Percentiles rank a stretch among this genome's conserved stretches.
These are phyloP conservation scores for Mamestra configurata DNA, from an alignment of 1,140 invertebrate species.

Conservation along the genomic window DNA sequence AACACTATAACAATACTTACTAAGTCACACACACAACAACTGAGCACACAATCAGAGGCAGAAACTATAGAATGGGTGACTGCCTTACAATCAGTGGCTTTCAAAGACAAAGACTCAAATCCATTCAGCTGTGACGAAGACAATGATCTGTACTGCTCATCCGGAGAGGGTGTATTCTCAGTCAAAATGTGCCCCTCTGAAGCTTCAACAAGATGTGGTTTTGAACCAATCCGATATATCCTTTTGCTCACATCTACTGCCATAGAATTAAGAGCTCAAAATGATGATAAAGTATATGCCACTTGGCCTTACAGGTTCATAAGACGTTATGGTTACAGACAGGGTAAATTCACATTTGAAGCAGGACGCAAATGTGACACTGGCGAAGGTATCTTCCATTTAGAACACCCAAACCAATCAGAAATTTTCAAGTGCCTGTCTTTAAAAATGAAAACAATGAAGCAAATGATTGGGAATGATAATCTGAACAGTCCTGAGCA, in stretches of 20 bases:
- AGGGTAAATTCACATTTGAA: slow-evolving; percentile 96
- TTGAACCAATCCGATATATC: slow-evolving; percentile 92
- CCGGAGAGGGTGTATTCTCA: slow-evolving; percentile 93
- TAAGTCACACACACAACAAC: slow-evolving; percentile 91
- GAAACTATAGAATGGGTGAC: slow-evolving; percentile 93
- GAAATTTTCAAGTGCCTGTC: slow-evolving; percentile 94
- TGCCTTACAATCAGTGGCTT: slow-evolving; percentile 94
- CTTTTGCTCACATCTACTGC: slow-evolving; percentile 92
- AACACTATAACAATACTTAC: slow-evolving; percentile 91
- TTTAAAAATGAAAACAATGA: slow-evolving; percentile 95
- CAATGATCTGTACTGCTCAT: slow-evolving; percentile 95
- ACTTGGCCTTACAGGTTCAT: slow-evolving; percentile 97
- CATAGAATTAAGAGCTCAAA: slow-evolving; percentile 91
- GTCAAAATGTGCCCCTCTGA: slow-evolving; percentile 94
- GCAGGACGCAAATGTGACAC: slow-evolving; percentile 96
- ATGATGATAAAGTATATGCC: slow-evolving; percentile 90
- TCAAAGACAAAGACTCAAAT: slow-evolving; percentile 90
- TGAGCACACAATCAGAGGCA: slow-evolving; percentile 91
- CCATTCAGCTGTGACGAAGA: slow-evolving; percentile 93
- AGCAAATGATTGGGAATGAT: slow-evolving; percentile 92
- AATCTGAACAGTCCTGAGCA: slow-evolving; percentile 90
- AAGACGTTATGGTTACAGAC: slow-evolving; percentile 93
- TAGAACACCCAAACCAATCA: slow-evolving; percentile 93
- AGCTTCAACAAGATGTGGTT: slow-evolving; percentile 92
- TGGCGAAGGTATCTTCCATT: slow-evolving; percentile 94